These are phyloP conservation scores for Liposcelis brunnea DNA, from an alignment of 2,888 invertebrate species.

Conservation along the genomic window DNA sequence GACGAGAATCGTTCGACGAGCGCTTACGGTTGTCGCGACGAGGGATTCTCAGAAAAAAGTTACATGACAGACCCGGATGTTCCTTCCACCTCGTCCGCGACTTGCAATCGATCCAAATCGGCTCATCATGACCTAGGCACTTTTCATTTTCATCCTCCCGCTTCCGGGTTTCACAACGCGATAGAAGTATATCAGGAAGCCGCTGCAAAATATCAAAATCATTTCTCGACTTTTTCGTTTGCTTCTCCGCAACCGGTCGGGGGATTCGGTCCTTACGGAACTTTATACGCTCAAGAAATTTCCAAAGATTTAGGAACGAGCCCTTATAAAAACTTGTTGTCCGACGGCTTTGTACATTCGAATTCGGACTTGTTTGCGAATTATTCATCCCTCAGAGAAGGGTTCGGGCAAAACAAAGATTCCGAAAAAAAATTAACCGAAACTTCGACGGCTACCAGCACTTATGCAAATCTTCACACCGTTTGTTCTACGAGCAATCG, in stretches of 20 bases:
- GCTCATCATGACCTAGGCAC: too few species aligned
- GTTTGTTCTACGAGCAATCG: conserved; percentile 30
- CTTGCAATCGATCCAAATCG: too few species aligned
- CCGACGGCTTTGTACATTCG: conserved; percentile 9
- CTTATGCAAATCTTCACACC: conserved; percentile 48
- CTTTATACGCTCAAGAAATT: conserved; percentile 1
- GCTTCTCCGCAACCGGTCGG: background rate
- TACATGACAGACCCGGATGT: too few species aligned
- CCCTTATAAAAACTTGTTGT: conserved; percentile 10
- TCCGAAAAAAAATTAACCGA: too few species aligned
- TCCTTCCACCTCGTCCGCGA: too few species aligned
- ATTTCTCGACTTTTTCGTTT: conserved; percentile 5
- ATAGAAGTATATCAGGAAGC: background rate
- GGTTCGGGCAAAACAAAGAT: background rate
- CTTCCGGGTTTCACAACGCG: too few species aligned
- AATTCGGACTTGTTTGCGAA: conserved; percentile 2
- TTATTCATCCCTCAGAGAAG: background rate
- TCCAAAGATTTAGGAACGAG: background rate
- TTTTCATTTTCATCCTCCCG: too few species aligned
- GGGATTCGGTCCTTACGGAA: background rate
- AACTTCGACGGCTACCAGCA: background rate
- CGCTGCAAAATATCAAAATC: background rate
- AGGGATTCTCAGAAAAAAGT: too few species aligned
- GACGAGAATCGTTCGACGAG: too few species aligned
- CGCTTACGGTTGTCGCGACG: too few species aligned